Conservation (phyloP, 2,888 invertebrate genomes). For the Anoplius nigerrimus region DNA sequence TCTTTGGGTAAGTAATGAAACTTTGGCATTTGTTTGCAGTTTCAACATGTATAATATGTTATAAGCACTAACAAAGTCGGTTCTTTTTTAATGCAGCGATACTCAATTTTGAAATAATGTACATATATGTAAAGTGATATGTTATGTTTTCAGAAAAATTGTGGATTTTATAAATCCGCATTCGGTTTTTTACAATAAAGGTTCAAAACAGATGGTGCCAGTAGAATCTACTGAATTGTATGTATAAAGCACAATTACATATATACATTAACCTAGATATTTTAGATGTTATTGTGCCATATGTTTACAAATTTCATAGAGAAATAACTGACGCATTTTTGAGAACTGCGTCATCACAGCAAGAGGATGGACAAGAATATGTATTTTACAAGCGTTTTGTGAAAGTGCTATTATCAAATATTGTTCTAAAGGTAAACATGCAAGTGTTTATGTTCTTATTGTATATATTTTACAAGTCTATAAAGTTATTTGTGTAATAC, state of each 20-base stretch:
- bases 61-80: no score
- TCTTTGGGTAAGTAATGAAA: no score
- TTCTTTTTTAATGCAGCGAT: no score
- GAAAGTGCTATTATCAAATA: conserved; percentile 57
- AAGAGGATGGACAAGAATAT: neutral
- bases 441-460: neutral
- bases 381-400: conserved; percentile 58
- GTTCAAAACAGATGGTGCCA: conserved; percentile 32
- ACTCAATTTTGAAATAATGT: no score
- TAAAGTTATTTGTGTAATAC: neutral
- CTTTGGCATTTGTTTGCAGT: no score
- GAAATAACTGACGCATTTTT: neutral
- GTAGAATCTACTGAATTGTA: conserved; percentile 10
- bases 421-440: conserved; percentile 51
- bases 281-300: neutral
- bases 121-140: no score
- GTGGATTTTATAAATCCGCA: conserved; percentile 54
- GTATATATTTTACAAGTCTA: conserved; percentile 1
- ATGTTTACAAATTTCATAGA: neutral
- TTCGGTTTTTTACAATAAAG: conserved; percentile 56
- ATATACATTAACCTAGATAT: neutral
- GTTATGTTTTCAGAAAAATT: no score
- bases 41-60: no score
- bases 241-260: conserved; percentile 7
- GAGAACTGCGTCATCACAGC: neutral